Evolutionary conservation across 1,140 invertebrate species (phyloP), one percentile per base, ranked within the genome.

Genomic region (Ceratosolen fusciceps): DNA sequence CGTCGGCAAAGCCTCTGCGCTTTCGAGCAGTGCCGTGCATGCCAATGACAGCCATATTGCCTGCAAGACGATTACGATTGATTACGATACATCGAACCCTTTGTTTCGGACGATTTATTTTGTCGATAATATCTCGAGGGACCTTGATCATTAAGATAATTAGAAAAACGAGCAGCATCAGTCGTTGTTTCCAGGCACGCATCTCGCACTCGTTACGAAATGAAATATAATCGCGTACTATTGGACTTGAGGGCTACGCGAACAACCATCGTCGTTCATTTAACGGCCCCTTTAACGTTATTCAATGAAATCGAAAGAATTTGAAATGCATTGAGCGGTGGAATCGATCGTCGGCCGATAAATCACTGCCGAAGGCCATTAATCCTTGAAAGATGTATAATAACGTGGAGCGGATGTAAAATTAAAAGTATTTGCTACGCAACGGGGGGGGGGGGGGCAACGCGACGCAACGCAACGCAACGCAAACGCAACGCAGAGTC

Each of bases 51-150:
- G 52, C 8, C 62, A 76, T 19, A 56, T 39, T 26, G 34, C n/a
- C 74, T 76, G 34, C 52, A 76, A 75, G 12, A 29, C 24, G 39
- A 10, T 47, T 74, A n/a, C n/a, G n/a, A n/a, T n/a, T n/a, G n/a
- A n/a, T n/a, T n/a, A n/a, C n/a, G n/a, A n/a, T n/a, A n/a, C n/a
- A n/a, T n/a, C n/a, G n/a, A n/a, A n/a, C n/a, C n/a, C n/a, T n/a
- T n/a, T n/a, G n/a, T n/a, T n/a, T n/a, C n/a, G n/a, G n/a, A n/a
- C n/a, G n/a, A n/a, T n/a, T n/a, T n/a, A n/a, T n/a, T n/a, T n/a
- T n/a, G n/a, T n/a, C n/a, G n/a, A n/a, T 62, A 62, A 34, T 62
- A 62, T 34, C 34, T 62, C n/a, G n/a, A n/a, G n/a, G n/a, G n/a
- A n/a, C n/a, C n/a, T n/a, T n/a, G n/a, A n/a, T n/a, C n/a, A n/a